Evolutionary conservation across 2,888 invertebrate genomes (phyloP).

Genomic region (Drosophila eohydei): DNA sequence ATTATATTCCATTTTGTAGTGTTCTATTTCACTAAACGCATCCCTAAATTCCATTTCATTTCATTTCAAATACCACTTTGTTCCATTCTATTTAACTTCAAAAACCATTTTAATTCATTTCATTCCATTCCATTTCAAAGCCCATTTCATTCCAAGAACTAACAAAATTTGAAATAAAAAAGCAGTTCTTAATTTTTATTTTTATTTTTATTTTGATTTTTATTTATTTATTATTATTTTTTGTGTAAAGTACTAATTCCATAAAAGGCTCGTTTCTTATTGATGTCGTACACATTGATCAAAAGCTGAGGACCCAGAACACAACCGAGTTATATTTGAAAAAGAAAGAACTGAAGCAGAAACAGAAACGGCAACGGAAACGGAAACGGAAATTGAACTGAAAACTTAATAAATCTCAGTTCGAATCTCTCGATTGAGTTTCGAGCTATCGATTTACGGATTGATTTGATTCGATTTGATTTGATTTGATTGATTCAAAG

Average conservation of each 20-base stretch:
- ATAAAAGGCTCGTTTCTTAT: constrained; percentile 57
- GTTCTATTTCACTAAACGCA: too few species aligned
- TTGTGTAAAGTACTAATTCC: constrained; percentile 63
- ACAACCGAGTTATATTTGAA: constrained; percentile 24
- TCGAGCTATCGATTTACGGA: neutral
- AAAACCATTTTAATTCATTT: neutral
- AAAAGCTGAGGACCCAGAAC: constrained; percentile 48
- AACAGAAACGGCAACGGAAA: neutral
- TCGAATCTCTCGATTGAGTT: neutral
- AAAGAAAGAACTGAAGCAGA: neutral
- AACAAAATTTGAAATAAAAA: neutral
- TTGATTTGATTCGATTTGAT: constrained; percentile 5
- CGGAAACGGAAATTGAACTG: neutral
- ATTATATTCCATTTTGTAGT: too few species aligned
- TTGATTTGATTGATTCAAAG: constrained; percentile 4
- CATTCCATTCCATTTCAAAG: neutral
- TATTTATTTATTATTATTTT: constrained; percentile 8
- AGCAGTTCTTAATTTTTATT: neutral
- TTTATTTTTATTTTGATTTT: neutral
- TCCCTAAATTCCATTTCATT: neutral
- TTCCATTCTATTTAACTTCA: neutral
- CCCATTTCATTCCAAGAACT: neutral
- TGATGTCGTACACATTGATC: constrained; percentile 29
- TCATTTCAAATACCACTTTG: neutral
- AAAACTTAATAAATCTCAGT: neutral